A percentile compares a stretch with the other conserved stretches of the same genome.
Conservation (phyloP, 53 echinoderm and acorn worm species). For the Echinarachnius parma region DNA sequence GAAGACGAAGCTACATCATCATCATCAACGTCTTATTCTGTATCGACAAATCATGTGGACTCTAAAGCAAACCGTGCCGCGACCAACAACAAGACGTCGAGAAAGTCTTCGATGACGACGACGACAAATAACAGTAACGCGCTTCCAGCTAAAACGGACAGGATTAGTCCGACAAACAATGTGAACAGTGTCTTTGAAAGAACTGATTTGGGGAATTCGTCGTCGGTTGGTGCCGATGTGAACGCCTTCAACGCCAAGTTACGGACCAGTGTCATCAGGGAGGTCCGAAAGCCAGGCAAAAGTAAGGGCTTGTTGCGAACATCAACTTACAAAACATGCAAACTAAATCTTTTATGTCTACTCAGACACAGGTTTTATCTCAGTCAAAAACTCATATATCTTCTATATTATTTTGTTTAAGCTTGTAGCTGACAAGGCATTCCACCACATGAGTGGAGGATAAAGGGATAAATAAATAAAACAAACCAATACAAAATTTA, state of each 20-base stretch:
- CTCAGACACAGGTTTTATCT: too few species aligned
- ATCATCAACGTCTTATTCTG: slow-evolving; percentile 11
- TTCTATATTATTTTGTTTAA: too few species aligned
- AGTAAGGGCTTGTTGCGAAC: too few species aligned
- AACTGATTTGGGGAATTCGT: slow-evolving; percentile 23
- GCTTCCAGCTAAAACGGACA: slow-evolving; percentile 11
- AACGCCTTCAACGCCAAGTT: slow-evolving; percentile 64
- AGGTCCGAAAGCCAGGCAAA: slow-evolving; percentile 88
- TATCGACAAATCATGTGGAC: slow-evolving; percentile 62
- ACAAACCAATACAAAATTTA: too few species aligned
- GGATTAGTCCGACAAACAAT: slow-evolving; percentile 19
- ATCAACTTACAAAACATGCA: too few species aligned
- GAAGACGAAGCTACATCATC: slow-evolving; percentile 21
- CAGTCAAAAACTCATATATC: too few species aligned
- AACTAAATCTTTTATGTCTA: too few species aligned
- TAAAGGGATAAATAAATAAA: too few species aligned
- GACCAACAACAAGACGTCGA: slow-evolving; percentile 27
- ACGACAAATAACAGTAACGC: slow-evolving; percentile 28
- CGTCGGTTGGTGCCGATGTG: slow-evolving; percentile 47
- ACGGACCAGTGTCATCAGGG: slow-evolving; percentile 61
- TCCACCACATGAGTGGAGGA: too few species aligned
- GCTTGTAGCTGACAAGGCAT: too few species aligned
- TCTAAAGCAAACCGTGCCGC: slow-evolving; percentile 34
- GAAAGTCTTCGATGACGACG: too few species aligned
- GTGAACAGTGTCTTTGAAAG: slow-evolving; percentile 8